Evolutionary conservation across 2,888 invertebrate genomes (phyloP).

Genomic region (Tineola bisselliella): DNA sequence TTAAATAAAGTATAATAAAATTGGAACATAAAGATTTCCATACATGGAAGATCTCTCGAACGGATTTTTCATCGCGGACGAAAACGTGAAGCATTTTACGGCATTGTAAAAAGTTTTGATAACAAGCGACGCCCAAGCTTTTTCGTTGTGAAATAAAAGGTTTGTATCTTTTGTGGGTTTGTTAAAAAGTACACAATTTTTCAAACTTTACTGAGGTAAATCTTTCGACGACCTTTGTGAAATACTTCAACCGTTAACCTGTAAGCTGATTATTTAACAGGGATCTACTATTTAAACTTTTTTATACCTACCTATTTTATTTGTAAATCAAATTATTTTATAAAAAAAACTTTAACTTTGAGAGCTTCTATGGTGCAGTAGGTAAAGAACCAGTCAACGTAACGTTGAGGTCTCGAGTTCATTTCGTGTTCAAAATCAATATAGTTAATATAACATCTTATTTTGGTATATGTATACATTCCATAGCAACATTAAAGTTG

Average conservation of each 20-base stretch:
- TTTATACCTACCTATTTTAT: neutral
- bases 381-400: too few species aligned
- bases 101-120: slow-evolving; percentile 7
- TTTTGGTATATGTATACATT: too few species aligned
- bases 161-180: neutral
- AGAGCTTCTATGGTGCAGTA: too few species aligned
- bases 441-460: too few species aligned
- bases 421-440: too few species aligned
- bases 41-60: neutral
- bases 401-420: too few species aligned
- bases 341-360: too few species aligned
- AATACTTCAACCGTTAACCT: neutral
- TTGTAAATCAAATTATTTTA: too few species aligned
- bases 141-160: neutral
- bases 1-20: neutral
- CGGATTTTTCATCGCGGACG: neutral
- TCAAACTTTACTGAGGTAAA: neutral
- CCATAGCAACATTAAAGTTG: too few species aligned
- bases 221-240: neutral
- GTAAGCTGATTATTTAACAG: slow-evolving; percentile 1
- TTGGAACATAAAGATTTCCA: neutral
- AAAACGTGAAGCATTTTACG: neutral
- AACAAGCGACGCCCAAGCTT: slow-evolving; percentile 7
- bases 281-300: neutral
- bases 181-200: slow-evolving; percentile 1